Evolutionary conservation across 2,113 vertebrate species (phyloP), one percentile per base, ranked within the genome.

Genomic region (Dasyornis broadbenti): DNA sequence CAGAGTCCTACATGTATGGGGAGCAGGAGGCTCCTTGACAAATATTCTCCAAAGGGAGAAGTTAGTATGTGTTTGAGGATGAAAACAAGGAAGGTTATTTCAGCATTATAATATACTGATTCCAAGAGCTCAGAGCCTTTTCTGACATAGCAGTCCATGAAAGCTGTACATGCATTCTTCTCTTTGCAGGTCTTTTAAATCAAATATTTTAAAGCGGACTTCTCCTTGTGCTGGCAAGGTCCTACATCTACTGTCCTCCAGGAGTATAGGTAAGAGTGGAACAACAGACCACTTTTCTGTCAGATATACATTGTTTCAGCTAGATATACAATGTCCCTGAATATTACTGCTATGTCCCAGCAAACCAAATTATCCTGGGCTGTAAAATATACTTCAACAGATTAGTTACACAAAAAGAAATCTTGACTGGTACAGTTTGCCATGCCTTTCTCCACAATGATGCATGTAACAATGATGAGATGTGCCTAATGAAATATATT

Each of bases 1-100:
- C 31, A 61, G 39, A 61, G 45, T 33, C 42, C 31, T 61, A 2
- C 23, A 0, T 9, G 13, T 8, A 31, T 2, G 1, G 26, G 33
- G n/a, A 61, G 31, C 59, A 72, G 13, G 35, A 61, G 27, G 45
- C 73, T 73, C 24, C 80, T 37, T 33, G 49, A 60, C 13, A 40
- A 61, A 65, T 71, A 65, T 66, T 66, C 82, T 88, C 79, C 20
- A 15, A 77, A 91, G 19, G 47, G 9, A 30, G n/a, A 59, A 45
- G 31, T 90, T 39, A n/a, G 33, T 53, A 28, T 50, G 19, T 0
- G 1, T 59, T 47, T 47, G 52, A 91, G 35, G 19, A 78, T n/a
- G 54, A 90, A 88, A 94, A 11, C n/a, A 60, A 81, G 9, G 26
- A 53, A 60, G n/a, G 33, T 61, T 76, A 72, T 86, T 86, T 89